These are phyloP conservation scores for Callipepla californica DNA, from an alignment of 2,113 vertebrate species.

Conservation along the genomic window DNA sequence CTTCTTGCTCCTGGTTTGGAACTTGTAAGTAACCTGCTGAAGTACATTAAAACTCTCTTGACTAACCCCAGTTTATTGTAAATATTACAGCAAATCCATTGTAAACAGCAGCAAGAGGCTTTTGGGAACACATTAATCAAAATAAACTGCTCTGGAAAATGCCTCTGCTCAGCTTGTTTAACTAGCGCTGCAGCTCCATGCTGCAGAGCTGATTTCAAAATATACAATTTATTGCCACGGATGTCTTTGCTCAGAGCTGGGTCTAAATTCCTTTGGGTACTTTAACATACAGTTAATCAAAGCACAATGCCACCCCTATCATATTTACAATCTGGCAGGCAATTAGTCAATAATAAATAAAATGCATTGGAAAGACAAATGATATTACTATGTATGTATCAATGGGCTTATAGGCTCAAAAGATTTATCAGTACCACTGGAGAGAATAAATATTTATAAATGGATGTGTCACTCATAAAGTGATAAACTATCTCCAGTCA, in stretches of 20 bases:
- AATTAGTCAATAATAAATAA: conserved; percentile 81
- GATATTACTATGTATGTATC: conserved; percentile 63
- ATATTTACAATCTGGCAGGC: conserved; percentile 81
- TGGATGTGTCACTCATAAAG: conserved; percentile 62
- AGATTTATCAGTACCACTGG: conserved; percentile 75
- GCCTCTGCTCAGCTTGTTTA: conserved; percentile 80
- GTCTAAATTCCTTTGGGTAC: conserved; percentile 67
- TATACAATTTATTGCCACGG: conserved; percentile 79
- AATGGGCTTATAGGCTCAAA: conserved; percentile 71
- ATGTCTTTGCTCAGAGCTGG: conserved; percentile 72
- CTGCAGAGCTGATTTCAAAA: conserved; percentile 76
- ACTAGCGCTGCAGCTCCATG: conserved; percentile 70
- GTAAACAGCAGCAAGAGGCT: conserved; percentile 83
- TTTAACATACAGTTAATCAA: conserved; percentile 78
- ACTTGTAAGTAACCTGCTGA: conserved; percentile 52
- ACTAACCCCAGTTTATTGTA: conserved; percentile 80
- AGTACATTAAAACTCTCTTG: conserved; percentile 70
- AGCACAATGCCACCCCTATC: conserved; percentile 73
- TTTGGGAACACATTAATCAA: conserved; percentile 89
- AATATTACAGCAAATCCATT: conserved; percentile 86
- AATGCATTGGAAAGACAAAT: conserved; percentile 71
- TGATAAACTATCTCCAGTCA: conserved; percentile 71
- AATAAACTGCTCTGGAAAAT: conserved; percentile 77
- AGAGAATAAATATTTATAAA: conserved; percentile 79
- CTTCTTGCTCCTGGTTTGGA: not conserved